A percentile compares a stretch with the other conserved stretches of the same genome.
Evolutionary conservation across 2,797 vertebrate genomes (phyloP).

Genomic region (Yasuhikotakia modesta): DNA sequence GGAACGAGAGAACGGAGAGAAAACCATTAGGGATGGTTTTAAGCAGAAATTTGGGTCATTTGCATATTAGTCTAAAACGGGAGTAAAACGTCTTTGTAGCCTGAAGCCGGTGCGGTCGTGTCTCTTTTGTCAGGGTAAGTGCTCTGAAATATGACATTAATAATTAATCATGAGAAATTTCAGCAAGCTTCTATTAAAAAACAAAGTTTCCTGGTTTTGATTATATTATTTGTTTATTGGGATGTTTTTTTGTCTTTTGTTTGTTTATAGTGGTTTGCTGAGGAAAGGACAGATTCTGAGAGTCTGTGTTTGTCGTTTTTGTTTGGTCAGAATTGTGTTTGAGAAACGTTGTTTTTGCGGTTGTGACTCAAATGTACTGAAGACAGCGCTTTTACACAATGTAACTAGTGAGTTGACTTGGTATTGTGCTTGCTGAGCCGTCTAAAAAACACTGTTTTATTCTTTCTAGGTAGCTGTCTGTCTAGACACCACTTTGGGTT

Average conservation of each 20-base stretch:
- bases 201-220: background rate
- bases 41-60: slow-evolving; percentile 33
- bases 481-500: no score
- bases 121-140: slow-evolving; percentile 39
- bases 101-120: slow-evolving; percentile 34
- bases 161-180: slow-evolving; percentile 35
- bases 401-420: no score
- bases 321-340: background rate
- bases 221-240: background rate
- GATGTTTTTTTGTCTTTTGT: background rate
- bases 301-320: slow-evolving; percentile 17
- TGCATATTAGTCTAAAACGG: slow-evolving; percentile 45
- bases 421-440: no score
- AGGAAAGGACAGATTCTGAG: no score
- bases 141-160: slow-evolving; percentile 31
- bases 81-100: no score
- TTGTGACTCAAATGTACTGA: no score
- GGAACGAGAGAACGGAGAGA: slow-evolving; percentile 33
- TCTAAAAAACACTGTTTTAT: no score
- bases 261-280: background rate
- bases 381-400: no score
- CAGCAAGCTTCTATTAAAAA: background rate
- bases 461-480: background rate
- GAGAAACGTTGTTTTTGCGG: background rate
- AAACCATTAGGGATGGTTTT: slow-evolving; percentile 47